Conservation (phyloP, 2,888 invertebrate species). For the Cryptocephalus primarius region DNA sequence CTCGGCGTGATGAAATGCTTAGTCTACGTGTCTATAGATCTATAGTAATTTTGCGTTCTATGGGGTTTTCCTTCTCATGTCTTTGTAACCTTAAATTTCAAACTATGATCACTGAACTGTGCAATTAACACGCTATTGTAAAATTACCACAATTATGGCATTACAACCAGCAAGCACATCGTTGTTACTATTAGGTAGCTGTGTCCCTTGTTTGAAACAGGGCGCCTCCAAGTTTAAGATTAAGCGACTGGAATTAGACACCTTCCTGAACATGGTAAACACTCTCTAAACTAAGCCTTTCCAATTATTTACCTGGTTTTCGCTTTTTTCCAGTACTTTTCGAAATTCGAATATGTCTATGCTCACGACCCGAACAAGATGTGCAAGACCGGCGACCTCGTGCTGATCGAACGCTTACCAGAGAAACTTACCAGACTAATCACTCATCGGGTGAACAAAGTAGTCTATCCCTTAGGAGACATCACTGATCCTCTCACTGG, state of each 20-base stretch:
- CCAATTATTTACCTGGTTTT: not conserved
- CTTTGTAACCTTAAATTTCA: too few relatives aligned
- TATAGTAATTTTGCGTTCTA: too few relatives aligned
- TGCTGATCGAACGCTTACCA: slow-evolving; percentile 64
- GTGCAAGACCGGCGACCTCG: slow-evolving; percentile 75
- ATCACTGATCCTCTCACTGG: slow-evolving; percentile 77
- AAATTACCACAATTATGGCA: slow-evolving; percentile 15
- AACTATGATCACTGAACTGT: too few relatives aligned
- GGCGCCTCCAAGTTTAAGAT: slow-evolving; percentile 71
- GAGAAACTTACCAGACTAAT: slow-evolving; percentile 64
- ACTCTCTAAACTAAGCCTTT: not conserved
- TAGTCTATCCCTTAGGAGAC: slow-evolving; percentile 74
- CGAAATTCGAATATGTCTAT: slow-evolving; percentile 58
- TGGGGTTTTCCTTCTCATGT: too few relatives aligned
- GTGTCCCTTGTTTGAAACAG: slow-evolving; percentile 66
- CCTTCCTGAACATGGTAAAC: slow-evolving; percentile 66
- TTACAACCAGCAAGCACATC: slow-evolving; percentile 40
- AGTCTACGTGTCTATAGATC: too few relatives aligned
- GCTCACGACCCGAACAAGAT: slow-evolving; percentile 67
- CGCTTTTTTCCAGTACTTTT: slow-evolving; percentile 59
- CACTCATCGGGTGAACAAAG: slow-evolving; percentile 67
- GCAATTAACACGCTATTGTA: too few relatives aligned
- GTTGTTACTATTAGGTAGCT: slow-evolving; percentile 60
- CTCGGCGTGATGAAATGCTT: too few relatives aligned
- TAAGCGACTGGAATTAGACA: slow-evolving; percentile 62